These are phyloP conservation scores for Pseudonaja textilis DNA, from an alignment of 2,113 vertebrate genomes.

Conservation along the genomic window DNA sequence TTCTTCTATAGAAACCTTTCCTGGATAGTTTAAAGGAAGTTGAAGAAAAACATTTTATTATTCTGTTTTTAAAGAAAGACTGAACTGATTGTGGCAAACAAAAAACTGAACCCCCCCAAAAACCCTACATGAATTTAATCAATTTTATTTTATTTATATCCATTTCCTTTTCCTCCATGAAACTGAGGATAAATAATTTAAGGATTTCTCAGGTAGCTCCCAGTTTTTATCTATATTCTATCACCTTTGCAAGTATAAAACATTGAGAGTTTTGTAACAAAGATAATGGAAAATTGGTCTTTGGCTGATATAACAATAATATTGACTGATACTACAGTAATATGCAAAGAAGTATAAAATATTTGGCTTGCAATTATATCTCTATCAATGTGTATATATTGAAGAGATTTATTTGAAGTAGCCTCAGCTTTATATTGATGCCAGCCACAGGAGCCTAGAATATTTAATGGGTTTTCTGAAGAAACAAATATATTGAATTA, in stretches of 20 bases:
- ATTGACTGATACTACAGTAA: background rate
- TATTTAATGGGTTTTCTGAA: background rate
- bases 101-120: background rate
- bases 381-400: conserved; percentile 25
- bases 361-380: conserved; percentile 23
- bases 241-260: background rate
- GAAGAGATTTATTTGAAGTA: background rate
- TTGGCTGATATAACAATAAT: background rate
- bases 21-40: background rate
- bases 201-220: background rate
- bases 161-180: background rate
- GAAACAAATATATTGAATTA: background rate
- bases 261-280: background rate
- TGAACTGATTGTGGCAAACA: background rate
- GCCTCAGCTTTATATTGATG: background rate
- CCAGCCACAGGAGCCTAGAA: background rate
- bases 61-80: background rate
- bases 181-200: background rate
- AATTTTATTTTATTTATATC: background rate
- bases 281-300: background rate
- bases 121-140: background rate
- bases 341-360: background rate
- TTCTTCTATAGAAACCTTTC: background rate
- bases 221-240: background rate
- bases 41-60: background rate